Evolutionary conservation across 1,140 invertebrate species (phyloP).

Genomic region (Vanessa atalanta): DNA sequence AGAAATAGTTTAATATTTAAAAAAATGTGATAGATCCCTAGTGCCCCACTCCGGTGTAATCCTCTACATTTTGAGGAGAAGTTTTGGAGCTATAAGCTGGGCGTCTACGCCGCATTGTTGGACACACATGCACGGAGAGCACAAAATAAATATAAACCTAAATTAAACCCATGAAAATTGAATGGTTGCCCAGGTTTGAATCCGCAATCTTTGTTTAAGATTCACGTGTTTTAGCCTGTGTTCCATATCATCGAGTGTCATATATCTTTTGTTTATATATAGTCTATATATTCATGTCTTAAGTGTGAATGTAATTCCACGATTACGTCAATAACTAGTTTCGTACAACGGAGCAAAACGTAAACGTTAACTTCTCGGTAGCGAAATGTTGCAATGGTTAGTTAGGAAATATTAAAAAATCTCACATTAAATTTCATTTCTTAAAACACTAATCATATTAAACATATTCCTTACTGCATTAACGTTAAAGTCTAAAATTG

Average conservation of each 20-base stretch:
- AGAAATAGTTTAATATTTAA: no score
- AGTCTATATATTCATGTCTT: slow-evolving; percentile 4
- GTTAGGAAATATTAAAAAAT: slow-evolving; percentile 26
- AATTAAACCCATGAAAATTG: no score
- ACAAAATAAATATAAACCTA: no score
- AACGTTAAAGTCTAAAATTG: slow-evolving; percentile 18
- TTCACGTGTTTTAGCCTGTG: no score
- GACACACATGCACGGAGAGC: no score
- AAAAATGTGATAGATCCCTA: no score
- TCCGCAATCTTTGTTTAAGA: no score
- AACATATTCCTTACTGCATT: not conserved
- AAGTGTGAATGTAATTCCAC: slow-evolving; percentile 5
- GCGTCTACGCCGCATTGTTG: no score
- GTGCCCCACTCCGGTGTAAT: no score
- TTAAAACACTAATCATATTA: not conserved
- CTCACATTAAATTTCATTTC: slow-evolving; percentile 7
- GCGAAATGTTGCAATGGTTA: slow-evolving; percentile 14
- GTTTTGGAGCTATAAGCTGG: no score
- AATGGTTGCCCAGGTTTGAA: no score
- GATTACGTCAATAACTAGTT: slow-evolving; percentile 7
- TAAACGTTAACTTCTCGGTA: slow-evolving; percentile 23
- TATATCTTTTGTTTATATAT: not conserved
- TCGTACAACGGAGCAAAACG: not conserved
- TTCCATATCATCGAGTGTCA: not conserved
- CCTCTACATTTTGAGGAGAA: no score